Conservation (phyloP, 1,140 invertebrate genomes). For the Listronotus bonariensis region DNA sequence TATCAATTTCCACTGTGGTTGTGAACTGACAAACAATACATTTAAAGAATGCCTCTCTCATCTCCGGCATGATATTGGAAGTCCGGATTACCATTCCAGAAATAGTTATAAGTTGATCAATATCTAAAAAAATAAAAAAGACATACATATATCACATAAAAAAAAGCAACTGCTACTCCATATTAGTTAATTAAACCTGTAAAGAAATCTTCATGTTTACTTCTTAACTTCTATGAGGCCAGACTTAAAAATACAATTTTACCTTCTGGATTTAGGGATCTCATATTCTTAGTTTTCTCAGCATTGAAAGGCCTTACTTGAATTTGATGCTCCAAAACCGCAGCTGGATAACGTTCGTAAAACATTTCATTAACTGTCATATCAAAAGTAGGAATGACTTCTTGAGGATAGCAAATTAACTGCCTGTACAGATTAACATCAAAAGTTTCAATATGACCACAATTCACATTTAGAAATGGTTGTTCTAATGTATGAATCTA, state of each 20-base stretch:
- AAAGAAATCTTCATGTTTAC: too few species aligned
- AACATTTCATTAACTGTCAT: slow-evolving; percentile 98
- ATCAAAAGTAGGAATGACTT: slow-evolving; percentile 96
- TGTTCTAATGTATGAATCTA: slow-evolving; percentile 89
- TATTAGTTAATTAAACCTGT: too few species aligned
- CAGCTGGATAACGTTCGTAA: slow-evolving; percentile 88
- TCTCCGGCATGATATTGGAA: slow-evolving; percentile 95
- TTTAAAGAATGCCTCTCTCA: slow-evolving; percentile 95
- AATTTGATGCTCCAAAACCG: slow-evolving; percentile 89
- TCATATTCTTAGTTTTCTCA: slow-evolving; percentile 90
- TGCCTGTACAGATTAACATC: slow-evolving; percentile 88
- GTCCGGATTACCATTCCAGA: slow-evolving; percentile 97
- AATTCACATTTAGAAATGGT: slow-evolving; percentile 95
- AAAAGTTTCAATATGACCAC: slow-evolving; percentile 87
- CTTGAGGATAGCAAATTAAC: slow-evolving; percentile 94
- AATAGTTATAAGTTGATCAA: slow-evolving; percentile 97
- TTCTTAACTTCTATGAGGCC: too few species aligned
- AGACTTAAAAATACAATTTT: too few species aligned
- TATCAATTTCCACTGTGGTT: slow-evolving; percentile 84
- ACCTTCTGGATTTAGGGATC: slow-evolving; percentile 96
- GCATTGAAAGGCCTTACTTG: slow-evolving; percentile 98
- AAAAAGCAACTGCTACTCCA: too few species aligned
- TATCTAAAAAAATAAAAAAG: slow-evolving; percentile 68
- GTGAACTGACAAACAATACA: slow-evolving; percentile 90
- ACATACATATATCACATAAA: too few species aligned